Percentiles rank a stretch among this genome's conserved stretches.
Evolutionary conservation across 1,140 invertebrate genomes (phyloP).

Genomic region (Sipha flava): DNA sequence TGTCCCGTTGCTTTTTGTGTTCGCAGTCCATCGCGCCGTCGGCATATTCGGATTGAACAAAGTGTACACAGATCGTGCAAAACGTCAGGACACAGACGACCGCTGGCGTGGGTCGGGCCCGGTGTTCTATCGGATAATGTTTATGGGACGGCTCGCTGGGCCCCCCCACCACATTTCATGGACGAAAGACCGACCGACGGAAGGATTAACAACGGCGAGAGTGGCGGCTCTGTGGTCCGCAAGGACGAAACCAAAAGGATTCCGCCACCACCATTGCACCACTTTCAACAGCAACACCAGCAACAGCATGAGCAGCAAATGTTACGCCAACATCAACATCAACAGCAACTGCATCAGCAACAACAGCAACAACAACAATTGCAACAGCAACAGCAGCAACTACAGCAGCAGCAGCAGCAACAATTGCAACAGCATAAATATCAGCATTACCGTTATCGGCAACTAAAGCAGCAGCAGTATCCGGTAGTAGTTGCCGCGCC

Average conservation of each 20-base stretch:
- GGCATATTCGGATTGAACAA: not conserved
- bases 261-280: not conserved
- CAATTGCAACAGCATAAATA: not conserved
- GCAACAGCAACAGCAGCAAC: not conserved
- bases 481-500: no score
- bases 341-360: not conserved
- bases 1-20: not conserved
- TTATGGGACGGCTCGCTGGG: not conserved
- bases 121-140: not conserved
- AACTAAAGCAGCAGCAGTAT: not conserved
- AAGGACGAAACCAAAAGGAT: not conserved
- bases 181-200: not conserved
- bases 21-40: not conserved
- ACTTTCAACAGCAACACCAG: not conserved
- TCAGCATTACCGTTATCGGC: not conserved
- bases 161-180: not conserved
- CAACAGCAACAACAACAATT: not conserved
- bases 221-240: not conserved
- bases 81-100: not conserved
- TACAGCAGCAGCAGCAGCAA: not conserved
- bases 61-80: not conserved
- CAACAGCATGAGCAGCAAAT: not conserved
- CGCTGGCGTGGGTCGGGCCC: not conserved
- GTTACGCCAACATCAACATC: not conserved
- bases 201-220: not conserved